Evolutionary conservation across 2,113 vertebrate species (phyloP).

Genomic region (Percopsis transmontana): DNA sequence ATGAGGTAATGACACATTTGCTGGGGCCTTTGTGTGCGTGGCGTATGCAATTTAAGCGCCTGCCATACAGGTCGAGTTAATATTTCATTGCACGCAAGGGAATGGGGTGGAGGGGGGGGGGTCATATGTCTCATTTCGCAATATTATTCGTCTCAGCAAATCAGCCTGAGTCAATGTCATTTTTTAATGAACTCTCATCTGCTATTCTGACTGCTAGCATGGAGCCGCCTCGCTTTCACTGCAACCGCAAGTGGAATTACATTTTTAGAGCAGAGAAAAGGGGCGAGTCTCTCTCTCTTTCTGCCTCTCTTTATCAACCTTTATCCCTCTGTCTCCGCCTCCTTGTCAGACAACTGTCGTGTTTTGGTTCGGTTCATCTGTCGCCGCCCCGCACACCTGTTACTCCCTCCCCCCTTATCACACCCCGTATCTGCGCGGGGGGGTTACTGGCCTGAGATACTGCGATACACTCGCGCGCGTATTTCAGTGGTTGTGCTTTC

Average conservation of each 20-base stretch:
- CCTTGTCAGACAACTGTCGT: too few species aligned
- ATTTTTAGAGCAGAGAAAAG: slow-evolving; percentile 32
- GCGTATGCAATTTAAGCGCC: slow-evolving; percentile 68
- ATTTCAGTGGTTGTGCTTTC: neutral
- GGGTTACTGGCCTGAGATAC: too few species aligned
- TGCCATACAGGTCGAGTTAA: slow-evolving; percentile 69
- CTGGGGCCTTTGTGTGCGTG: slow-evolving; percentile 64
- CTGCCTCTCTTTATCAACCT: slow-evolving; percentile 7
- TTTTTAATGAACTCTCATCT: slow-evolving; percentile 68
- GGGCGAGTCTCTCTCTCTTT: slow-evolving; percentile 16
- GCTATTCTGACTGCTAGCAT: slow-evolving; percentile 43
- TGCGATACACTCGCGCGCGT: neutral
- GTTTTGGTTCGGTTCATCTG: too few species aligned
- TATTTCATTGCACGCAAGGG: slow-evolving; percentile 71
- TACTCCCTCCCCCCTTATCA: too few species aligned
- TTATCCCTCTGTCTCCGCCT: too few species aligned
- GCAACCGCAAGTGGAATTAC: slow-evolving; percentile 33
- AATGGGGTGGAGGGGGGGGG: slow-evolving; percentile 45
- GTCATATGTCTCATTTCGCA: slow-evolving; percentile 72
- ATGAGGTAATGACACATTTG: slow-evolving; percentile 75
- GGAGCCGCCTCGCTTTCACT: slow-evolving; percentile 37
- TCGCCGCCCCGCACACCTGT: too few species aligned
- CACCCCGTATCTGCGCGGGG: too few species aligned
- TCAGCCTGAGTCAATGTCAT: slow-evolving; percentile 73
- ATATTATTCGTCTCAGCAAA: slow-evolving; percentile 76